These are phyloP conservation scores for Hylyphantes graminicola DNA, from an alignment of 1,140 invertebrate species.

Conservation along the genomic window DNA sequence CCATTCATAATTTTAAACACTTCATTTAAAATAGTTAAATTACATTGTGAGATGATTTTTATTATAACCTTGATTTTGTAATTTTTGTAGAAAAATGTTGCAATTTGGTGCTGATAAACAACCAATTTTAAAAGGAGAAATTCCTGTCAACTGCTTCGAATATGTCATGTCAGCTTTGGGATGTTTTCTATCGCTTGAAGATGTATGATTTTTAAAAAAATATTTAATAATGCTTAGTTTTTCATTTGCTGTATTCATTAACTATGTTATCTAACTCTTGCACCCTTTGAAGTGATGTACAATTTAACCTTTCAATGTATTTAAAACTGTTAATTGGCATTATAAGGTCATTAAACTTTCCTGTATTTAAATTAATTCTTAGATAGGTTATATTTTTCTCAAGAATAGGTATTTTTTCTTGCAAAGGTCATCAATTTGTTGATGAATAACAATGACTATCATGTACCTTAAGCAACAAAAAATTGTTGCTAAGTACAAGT, in stretches of 20 bases:
- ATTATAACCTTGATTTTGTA: slow-evolving; percentile 5
- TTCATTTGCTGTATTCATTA: neutral
- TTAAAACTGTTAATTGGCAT: too few relatives aligned
- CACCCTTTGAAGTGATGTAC: too few relatives aligned
- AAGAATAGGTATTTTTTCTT: too few relatives aligned
- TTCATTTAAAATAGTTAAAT: neutral
- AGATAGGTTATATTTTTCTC: too few relatives aligned
- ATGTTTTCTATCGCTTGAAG: slow-evolving; percentile 25
- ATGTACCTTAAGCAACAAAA: too few relatives aligned
- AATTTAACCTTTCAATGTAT: too few relatives aligned
- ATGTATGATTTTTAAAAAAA: slow-evolving; percentile 29
- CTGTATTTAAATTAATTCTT: too few relatives aligned
- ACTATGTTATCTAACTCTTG: too few relatives aligned
- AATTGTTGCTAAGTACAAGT: too few relatives aligned
- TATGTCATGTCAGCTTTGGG: slow-evolving; percentile 41
- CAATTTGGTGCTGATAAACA: slow-evolving; percentile 17
- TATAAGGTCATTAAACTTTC: too few relatives aligned
- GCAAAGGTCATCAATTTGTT: too few relatives aligned
- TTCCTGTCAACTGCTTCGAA: slow-evolving; percentile 30
- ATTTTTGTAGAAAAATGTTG: slow-evolving; percentile 29
- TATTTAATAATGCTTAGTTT: neutral
- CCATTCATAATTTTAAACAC: neutral
- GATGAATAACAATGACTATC: too few relatives aligned
- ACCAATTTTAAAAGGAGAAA: slow-evolving; percentile 18
- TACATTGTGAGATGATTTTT: neutral